Conservation (phyloP, 2,113 vertebrate species). For the Glareola pratincola region DNA sequence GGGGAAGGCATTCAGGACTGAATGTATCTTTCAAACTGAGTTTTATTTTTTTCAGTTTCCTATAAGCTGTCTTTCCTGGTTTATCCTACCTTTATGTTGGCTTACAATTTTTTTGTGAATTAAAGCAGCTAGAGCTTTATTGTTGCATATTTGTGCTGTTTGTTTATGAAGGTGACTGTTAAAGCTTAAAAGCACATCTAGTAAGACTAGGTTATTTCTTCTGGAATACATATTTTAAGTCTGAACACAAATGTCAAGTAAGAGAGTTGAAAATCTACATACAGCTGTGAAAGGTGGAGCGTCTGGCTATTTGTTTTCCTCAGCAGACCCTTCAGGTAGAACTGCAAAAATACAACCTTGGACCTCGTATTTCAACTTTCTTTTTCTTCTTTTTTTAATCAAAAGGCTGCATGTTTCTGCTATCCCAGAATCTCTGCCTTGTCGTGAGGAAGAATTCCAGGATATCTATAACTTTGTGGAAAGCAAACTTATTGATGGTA, state of each 20-base stretch:
- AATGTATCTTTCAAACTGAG: neutral
- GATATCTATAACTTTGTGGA: constrained; percentile 96
- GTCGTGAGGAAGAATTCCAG: constrained; percentile 95
- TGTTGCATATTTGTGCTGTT: neutral
- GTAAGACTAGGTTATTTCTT: neutral
- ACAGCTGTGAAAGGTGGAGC: neutral
- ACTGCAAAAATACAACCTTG: neutral
- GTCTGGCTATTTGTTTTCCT: neutral
- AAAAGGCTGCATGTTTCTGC: constrained; percentile 90
- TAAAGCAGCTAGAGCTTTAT: neutral
- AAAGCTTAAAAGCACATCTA: neutral
- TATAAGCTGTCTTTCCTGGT: neutral
- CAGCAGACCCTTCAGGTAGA: neutral
- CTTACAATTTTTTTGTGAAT: neutral
- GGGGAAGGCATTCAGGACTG: neutral
- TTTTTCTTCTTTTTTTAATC: neutral
- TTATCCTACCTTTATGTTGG: neutral
- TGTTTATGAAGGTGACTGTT: neutral
- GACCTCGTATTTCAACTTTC: neutral
- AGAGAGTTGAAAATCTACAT: neutral
- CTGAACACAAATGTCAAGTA: too few species aligned
- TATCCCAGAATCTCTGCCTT: constrained; percentile 90
- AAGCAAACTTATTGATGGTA: constrained; percentile 89
- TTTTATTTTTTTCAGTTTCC: neutral
- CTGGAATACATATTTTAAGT: neutral